A percentile compares a stretch with the other conserved stretches of the same genome.
Conservation (phyloP, 2,888 invertebrate species). For the Aphrophora alni region DNA sequence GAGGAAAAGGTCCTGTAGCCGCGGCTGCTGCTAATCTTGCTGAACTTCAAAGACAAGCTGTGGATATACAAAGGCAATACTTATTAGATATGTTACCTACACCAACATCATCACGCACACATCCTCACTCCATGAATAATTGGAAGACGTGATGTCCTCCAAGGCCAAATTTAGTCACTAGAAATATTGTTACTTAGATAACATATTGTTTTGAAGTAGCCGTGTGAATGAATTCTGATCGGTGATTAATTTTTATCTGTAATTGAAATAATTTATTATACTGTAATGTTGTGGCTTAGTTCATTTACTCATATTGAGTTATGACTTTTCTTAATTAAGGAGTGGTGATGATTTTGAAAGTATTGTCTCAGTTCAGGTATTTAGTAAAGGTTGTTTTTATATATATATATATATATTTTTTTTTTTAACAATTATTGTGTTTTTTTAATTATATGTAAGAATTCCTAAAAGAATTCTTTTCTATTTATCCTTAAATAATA, state of each 20-base stretch:
- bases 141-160: conserved; percentile 66
- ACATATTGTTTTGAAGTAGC: not conserved
- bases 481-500: too few species aligned
- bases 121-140: conserved; percentile 56
- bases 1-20: conserved; percentile 58
- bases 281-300: not conserved
- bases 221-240: not conserved
- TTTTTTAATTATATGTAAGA: too few species aligned
- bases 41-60: conserved; percentile 82
- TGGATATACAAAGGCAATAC: conserved; percentile 92
- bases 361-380: too few species aligned
- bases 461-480: too few species aligned
- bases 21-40: conserved; percentile 64
- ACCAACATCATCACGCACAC: conserved; percentile 42
- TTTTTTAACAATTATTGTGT: too few species aligned
- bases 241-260: not conserved
- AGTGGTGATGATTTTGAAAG: not conserved
- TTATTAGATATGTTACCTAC: conserved; percentile 93
- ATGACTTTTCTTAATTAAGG: not conserved
- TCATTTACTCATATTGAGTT: not conserved
- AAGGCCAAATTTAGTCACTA: not conserved
- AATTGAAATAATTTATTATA: not conserved
- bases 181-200: not conserved
- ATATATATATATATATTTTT: too few species aligned
- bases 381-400: too few species aligned